Percentiles rank a stretch among this genome's conserved stretches.
These are phyloP conservation scores for Romanogobio albipinnatus DNA, from an alignment of 2,113 vertebrate species.

Conservation along the genomic window DNA sequence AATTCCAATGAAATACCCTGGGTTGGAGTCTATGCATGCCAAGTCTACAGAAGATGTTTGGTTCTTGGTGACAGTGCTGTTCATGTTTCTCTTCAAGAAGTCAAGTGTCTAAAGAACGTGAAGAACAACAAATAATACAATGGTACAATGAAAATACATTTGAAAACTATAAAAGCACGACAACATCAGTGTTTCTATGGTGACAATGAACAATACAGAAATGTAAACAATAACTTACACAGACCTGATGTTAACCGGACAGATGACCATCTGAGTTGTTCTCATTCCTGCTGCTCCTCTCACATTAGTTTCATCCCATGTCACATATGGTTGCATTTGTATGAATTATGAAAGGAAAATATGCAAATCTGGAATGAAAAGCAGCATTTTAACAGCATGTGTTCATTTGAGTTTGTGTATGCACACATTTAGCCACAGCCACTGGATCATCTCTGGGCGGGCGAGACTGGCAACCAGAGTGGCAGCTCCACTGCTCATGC, in stretches of 20 bases:
- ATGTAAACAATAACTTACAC: not conserved
- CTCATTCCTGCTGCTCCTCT: too few species aligned
- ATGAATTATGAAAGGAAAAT: not conserved
- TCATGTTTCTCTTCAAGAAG: not conserved
- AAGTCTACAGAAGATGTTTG: not conserved
- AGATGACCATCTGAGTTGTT: not conserved
- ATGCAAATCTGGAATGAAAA: not conserved
- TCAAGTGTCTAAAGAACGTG: not conserved
- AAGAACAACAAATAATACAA: not conserved
- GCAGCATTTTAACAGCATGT: too few species aligned
- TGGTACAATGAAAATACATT: not conserved
- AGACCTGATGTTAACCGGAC: not conserved
- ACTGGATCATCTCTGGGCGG: too few species aligned
- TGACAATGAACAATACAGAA: not conserved
- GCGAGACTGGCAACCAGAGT: too few species aligned
- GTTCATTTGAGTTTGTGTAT: not conserved
- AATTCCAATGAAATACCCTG: not conserved
- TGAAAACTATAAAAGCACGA: not conserved
- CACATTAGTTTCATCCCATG: too few species aligned
- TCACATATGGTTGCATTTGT: too few species aligned
- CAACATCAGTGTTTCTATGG: not conserved
- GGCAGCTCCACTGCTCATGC: too few species aligned
- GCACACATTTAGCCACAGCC: too few species aligned
- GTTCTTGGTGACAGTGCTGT: not conserved
- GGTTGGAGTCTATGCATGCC: not conserved